Conservation (phyloP, 2,797 vertebrate genomes). For the Pipistrellus pygmaeus region DNA sequence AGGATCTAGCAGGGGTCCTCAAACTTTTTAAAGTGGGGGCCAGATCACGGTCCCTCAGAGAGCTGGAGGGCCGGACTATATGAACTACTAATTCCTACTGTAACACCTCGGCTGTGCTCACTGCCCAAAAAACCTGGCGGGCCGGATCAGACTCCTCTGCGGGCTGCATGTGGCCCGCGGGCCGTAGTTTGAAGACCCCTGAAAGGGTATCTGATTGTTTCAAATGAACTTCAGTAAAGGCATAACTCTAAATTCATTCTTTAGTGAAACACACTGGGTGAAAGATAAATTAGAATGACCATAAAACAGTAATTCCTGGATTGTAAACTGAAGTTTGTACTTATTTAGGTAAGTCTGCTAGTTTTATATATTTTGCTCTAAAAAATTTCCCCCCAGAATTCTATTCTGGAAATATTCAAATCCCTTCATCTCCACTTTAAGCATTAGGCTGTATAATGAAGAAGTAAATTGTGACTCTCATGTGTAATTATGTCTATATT, state of each 20-base stretch:
- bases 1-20: too few relatives aligned
- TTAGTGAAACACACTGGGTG: constrained; percentile 6
- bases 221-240: not conserved
- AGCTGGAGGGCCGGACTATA: too few relatives aligned
- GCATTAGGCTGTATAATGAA: constrained; percentile 31
- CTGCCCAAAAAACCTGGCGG: too few relatives aligned
- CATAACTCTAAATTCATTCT: not conserved
- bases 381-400: constrained; percentile 8
- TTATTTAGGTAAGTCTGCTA: constrained; percentile 53
- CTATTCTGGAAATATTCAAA: constrained; percentile 42
- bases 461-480: constrained; percentile 44
- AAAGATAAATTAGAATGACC: constrained; percentile 43
- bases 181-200: too few relatives aligned
- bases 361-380: constrained; percentile 23
- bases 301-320: constrained; percentile 19
- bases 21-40: too few relatives aligned
- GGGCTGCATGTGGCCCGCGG: too few relatives aligned
- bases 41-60: too few relatives aligned
- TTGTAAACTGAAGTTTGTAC: not conserved
- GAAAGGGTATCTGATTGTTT: not conserved
- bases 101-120: too few relatives aligned
- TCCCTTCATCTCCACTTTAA: not conserved
- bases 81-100: too few relatives aligned
- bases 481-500: constrained; percentile 57
- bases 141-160: too few relatives aligned